Evolutionary conservation across 2,113 vertebrate species (phyloP).

Genomic region (Hemiprocne comata): DNA sequence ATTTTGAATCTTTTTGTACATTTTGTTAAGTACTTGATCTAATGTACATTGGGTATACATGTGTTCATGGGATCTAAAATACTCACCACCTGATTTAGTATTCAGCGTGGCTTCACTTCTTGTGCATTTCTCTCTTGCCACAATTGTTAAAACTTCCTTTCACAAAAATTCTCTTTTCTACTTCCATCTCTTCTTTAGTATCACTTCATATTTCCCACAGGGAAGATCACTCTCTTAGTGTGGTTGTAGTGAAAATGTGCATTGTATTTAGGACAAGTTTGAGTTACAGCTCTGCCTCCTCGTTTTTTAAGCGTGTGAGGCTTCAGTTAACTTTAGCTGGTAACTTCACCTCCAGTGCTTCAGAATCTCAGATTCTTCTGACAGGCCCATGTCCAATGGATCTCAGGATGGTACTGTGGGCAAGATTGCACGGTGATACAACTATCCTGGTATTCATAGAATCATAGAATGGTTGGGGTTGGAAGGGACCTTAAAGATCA

Average conservation of each 20-base stretch:
- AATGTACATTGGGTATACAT: not conserved
- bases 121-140: not conserved
- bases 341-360: not conserved
- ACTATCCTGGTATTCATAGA: not conserved
- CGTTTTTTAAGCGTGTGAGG: not conserved
- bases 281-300: not conserved
- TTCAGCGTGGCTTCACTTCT: not conserved
- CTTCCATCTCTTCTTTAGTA: not conserved
- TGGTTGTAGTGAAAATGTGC: not conserved
- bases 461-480: too few species aligned
- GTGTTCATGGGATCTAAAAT: not conserved
- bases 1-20: not conserved
- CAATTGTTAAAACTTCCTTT: not conserved
- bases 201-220: not conserved
- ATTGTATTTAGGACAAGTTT: accelerated
- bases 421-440: not conserved
- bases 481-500: too few species aligned
- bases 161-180: not conserved
- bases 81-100: not conserved
- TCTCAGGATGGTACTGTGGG: not conserved
- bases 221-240: not conserved
- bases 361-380: not conserved
- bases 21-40: not conserved
- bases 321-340: not conserved
- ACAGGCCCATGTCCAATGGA: not conserved